These are phyloP conservation scores for Tethea ocularis DNA, from an alignment of 2,888 invertebrate species.

Conservation along the genomic window DNA sequence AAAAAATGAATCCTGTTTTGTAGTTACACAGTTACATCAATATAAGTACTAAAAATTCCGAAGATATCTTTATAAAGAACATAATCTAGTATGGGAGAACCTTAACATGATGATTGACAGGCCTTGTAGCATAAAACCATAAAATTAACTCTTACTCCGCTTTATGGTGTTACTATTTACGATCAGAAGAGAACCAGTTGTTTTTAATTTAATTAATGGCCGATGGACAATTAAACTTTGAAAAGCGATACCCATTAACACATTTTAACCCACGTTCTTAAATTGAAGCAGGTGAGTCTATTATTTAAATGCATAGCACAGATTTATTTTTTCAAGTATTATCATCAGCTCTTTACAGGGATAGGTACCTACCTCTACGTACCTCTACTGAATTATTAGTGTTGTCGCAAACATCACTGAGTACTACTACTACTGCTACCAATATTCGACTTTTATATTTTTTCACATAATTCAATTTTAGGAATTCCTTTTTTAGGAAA, in stretches of 20 bases:
- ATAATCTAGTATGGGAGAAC: neutral
- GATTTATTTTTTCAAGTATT: neutral
- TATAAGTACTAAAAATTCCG: too few species aligned
- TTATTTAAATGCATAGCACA: neutral
- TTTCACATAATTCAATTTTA: too few species aligned
- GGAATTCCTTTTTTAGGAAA: too few species aligned
- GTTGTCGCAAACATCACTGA: too few species aligned
- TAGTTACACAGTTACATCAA: too few species aligned
- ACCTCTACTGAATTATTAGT: too few species aligned
- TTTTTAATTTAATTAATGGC: conserved; percentile 4
- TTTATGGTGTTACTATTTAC: conserved; percentile 40
- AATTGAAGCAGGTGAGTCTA: neutral
- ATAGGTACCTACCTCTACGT: too few species aligned
- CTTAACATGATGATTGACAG: conserved; percentile 59
- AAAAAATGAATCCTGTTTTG: neutral
- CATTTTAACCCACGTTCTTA: neutral
- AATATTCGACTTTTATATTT: too few species aligned
- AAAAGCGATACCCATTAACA: neutral
- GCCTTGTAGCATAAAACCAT: conserved; percentile 35
- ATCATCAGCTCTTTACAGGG: neutral
- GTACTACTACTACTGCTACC: too few species aligned
- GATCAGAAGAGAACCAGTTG: conserved; percentile 5
- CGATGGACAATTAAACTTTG: conserved; percentile 6
- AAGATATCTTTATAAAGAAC: too few species aligned
- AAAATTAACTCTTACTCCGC: conserved; percentile 48